These are phyloP conservation scores for Pelodiscus sinensis DNA, from an alignment of 2,113 vertebrate genomes.

Conservation along the genomic window DNA sequence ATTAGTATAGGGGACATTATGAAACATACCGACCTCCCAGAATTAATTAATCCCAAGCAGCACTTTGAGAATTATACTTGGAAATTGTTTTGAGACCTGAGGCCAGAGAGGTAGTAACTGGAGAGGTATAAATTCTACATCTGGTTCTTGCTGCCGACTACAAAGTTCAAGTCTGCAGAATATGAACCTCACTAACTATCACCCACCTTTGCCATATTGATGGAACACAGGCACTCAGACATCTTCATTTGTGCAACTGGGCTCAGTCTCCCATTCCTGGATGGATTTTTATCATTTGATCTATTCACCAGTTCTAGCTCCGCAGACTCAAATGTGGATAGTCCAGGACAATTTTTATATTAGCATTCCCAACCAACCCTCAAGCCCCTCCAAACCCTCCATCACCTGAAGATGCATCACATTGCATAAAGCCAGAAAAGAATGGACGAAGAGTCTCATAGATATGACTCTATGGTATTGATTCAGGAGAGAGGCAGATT, in stretches of 20 bases:
- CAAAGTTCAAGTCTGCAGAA: neutral
- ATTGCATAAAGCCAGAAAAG: neutral
- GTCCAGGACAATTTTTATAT: neutral
- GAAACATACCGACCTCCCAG: neutral
- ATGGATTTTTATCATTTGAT: neutral
- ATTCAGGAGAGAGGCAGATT: neutral
- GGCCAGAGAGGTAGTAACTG: neutral
- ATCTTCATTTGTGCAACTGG: neutral
- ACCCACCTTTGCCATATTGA: neutral
- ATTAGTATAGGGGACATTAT: neutral
- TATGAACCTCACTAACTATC: neutral
- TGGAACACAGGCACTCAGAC: accelerated
- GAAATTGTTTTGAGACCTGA: neutral
- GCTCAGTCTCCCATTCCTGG: neutral
- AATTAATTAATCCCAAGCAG: conserved; percentile 3
- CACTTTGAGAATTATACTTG: neutral
- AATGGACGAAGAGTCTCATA: neutral
- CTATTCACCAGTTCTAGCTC: neutral
- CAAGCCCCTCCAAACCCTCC: neutral
- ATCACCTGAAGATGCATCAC: neutral
- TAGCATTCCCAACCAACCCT: neutral
- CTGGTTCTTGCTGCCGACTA: neutral
- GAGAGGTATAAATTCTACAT: neutral
- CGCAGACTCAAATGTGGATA: neutral
- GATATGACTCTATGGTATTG: neutral